phyloP scores from a whole-genome alignment of 2,888 invertebrate species.

The Oeneis ivallda region DNA sequence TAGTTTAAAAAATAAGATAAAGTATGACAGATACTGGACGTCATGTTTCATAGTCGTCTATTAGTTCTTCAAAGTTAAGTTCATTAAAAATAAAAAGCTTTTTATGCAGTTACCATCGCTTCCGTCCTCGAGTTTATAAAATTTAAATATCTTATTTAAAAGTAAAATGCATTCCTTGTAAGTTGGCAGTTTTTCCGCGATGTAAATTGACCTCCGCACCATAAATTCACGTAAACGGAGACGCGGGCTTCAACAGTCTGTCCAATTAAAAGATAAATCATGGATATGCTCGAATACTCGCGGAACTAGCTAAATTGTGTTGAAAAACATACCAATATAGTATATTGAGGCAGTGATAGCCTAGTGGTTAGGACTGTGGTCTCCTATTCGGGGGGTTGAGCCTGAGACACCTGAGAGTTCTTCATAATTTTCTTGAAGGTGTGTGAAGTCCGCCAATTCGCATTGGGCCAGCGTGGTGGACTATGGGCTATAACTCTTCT shows the following conservation, averaged over 20 bases:
- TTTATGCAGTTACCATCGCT: conserved; percentile 25
- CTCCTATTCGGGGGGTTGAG: too few species aligned
- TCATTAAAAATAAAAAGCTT: conserved; percentile 28
- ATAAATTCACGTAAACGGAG: conserved; percentile 32
- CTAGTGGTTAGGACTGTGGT: too few species aligned
- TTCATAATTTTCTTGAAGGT: too few species aligned
- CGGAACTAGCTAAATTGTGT: not conserved
- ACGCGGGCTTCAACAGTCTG: conserved; percentile 25
- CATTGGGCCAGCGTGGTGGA: too few species aligned
- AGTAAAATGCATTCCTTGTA: conserved; percentile 30
- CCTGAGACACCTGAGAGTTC: too few species aligned
- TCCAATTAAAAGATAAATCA: conserved; percentile 29
- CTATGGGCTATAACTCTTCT: too few species aligned
- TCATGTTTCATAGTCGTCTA: conserved; percentile 12
- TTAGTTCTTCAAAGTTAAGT: conserved; percentile 12
- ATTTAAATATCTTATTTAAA: conserved; percentile 34
- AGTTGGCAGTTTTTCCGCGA: conserved; percentile 33
- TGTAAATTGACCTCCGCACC: conserved; percentile 35
- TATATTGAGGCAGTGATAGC: too few species aligned
- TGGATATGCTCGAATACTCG: conserved; percentile 14
- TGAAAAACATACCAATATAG: too few species aligned
- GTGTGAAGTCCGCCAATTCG: too few species aligned
- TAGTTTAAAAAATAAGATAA: not conserved
- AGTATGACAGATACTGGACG: not conserved
- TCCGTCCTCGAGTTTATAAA: conserved; percentile 25